Conservation (phyloP, 2,113 vertebrate genomes). For the Trinectes maculatus region DNA sequence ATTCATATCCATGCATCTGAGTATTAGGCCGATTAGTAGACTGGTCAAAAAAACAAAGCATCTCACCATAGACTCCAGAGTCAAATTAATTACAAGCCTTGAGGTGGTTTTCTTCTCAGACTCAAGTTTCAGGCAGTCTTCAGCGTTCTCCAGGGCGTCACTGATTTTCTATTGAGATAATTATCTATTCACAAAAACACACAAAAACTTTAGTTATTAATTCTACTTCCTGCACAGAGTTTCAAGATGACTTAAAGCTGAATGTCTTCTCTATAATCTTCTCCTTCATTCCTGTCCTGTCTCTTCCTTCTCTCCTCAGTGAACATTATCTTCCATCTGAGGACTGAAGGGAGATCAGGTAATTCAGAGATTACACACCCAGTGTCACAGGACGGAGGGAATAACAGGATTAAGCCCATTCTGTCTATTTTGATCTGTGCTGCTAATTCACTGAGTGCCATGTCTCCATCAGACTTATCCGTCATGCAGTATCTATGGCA, state of each 20-base stretch:
- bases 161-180: neutral
- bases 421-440: constrained; percentile 47
- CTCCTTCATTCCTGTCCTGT: neutral
- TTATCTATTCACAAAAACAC: neutral
- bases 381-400: constrained; percentile 17
- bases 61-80: constrained; percentile 57
- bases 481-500: neutral
- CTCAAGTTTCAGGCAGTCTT: constrained; percentile 7
- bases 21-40: too few relatives aligned
- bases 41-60: neutral
- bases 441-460: neutral
- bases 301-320: constrained; percentile 18
- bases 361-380: constrained; percentile 70
- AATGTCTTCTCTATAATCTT: neutral
- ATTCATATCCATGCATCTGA: neutral
- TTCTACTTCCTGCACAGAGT: neutral
- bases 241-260: neutral
- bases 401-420: constrained; percentile 26
- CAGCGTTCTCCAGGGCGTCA: constrained; percentile 25
- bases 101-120: constrained; percentile 39
- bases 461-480: neutral
- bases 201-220: neutral
- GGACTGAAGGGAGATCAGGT: constrained; percentile 29
- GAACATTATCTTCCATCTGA: constrained; percentile 17
- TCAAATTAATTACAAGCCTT: constrained; percentile 54